Base-by-base conservation (phyloP, 2,888 invertebrate species). In the Aphodius granarius region DNA sequence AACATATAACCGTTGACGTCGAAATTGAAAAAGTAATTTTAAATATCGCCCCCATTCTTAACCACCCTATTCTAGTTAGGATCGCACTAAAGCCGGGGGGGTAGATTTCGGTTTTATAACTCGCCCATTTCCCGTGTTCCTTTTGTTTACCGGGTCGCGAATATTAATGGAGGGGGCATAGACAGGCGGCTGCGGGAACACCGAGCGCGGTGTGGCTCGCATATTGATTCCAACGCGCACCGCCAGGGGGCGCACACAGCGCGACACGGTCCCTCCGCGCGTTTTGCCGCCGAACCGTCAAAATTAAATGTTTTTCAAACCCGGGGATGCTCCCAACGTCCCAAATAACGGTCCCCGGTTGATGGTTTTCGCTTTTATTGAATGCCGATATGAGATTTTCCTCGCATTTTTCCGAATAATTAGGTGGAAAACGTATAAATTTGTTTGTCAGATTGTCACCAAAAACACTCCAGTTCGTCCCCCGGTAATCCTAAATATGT, bases 51-150 rank as follows among this genome's bases (percentile, higher is more conserved):
- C n/a, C n/a, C n/a, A n/a, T n/a, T n/a, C n/a, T n/a, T n/a, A n/a
- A n/a, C n/a, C n/a, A n/a, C n/a, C n/a, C n/a, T n/a, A n/a, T n/a
- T n/a, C n/a, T 43, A 43, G 43, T 43, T 43, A 43, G 43, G 9
- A 43, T 43, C 43, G 43, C 13, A 13, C 0, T 23, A 9, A n/a
- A 71, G 71, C 16, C 23, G 71, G 23, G n/a, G n/a, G n/a, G n/a
- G 43, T 18, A 71, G 43, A 71, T 43, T 71, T 71, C 71, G 23
- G 62, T 71, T 71, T 71, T 71, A 71, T 71, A 71, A 71, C 71
- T 71, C 71, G n/a, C 23, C 71, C 23, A 22, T 22, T 62, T 71
- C 20, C 68, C n/a, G n/a, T 13, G 43, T 43, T 19, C 18, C 68
- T 19, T 68, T 68, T 68, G 68, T 65, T 73, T 65, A 22, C 21